These are phyloP conservation scores for Agrochola macilenta DNA, from an alignment of 2,888 invertebrate species.

Conservation along the genomic window DNA sequence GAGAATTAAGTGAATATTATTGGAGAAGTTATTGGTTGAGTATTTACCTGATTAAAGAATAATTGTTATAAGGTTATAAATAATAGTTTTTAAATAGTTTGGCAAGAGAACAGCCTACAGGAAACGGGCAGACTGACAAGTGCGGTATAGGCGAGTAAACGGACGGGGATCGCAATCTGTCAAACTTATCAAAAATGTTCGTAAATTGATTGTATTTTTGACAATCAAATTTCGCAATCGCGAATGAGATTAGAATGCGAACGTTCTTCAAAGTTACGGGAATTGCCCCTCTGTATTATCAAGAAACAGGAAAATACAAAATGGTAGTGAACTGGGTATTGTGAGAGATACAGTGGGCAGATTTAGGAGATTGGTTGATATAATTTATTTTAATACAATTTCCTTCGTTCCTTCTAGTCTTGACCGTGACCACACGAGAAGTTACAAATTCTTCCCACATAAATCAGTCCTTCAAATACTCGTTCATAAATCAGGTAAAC, in stretches of 20 bases:
- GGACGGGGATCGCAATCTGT: too few species aligned
- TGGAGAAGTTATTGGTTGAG: neutral
- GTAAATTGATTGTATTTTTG: too few species aligned
- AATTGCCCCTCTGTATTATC: too few species aligned
- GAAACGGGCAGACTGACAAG: neutral
- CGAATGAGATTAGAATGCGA: too few species aligned
- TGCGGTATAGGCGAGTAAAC: neutral
- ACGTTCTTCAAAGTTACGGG: too few species aligned
- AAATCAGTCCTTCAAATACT: slow-evolving; percentile 24
- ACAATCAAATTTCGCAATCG: too few species aligned
- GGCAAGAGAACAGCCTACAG: neutral
- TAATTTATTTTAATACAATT: neutral
- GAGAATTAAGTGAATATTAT: slow-evolving; percentile 6
- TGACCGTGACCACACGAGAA: neutral
- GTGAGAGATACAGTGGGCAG: neutral
- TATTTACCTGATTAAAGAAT: neutral
- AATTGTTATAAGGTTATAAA: neutral
- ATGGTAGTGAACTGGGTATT: neutral
- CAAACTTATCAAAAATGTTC: too few species aligned
- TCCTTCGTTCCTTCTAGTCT: too few species aligned
- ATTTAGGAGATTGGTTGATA: neutral
- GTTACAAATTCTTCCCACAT: neutral
- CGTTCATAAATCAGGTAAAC: slow-evolving; percentile 47
- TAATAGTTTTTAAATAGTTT: too few species aligned
- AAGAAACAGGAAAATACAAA: neutral